These are phyloP conservation scores for Chaetorhynchus papuensis DNA, from an alignment of 2,113 vertebrate species.

Conservation along the genomic window DNA sequence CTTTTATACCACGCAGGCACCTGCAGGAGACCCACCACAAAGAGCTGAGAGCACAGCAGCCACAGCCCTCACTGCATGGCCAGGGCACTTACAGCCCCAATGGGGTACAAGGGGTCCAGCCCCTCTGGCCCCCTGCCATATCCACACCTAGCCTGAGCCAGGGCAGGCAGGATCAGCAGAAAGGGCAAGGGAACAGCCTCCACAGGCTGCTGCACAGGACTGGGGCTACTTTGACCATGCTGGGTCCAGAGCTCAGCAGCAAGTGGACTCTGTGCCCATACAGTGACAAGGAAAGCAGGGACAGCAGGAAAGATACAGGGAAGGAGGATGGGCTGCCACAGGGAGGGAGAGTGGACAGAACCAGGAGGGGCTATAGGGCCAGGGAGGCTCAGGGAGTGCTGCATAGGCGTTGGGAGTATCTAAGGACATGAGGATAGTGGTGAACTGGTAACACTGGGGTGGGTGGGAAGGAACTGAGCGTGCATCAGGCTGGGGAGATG, in stretches of 20 bases:
- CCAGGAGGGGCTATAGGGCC: not conserved
- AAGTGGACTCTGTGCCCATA: not conserved
- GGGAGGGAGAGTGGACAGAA: not conserved
- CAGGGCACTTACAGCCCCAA: not conserved
- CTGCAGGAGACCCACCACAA: rapidly evolving
- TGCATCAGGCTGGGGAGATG: not conserved
- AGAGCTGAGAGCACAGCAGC: not conserved
- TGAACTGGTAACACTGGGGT: not conserved
- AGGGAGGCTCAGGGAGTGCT: not conserved
- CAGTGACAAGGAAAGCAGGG: not conserved
- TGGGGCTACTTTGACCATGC: not conserved
- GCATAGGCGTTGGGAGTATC: not conserved
- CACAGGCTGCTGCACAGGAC: not conserved
- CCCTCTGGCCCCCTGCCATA: not conserved
- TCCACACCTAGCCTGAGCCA: not conserved
- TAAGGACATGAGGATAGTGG: not conserved
- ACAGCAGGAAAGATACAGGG: not conserved
- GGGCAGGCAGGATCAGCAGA: not conserved
- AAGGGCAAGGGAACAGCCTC: not conserved
- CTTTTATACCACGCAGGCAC: not conserved
- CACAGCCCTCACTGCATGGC: not conserved
- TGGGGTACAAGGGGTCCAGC: rapidly evolving
- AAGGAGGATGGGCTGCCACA: not conserved
- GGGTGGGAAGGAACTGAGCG: not conserved
- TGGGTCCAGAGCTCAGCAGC: not conserved